Base-by-base conservation (phyloP, 2,113 vertebrate species). In the Manacus vitellinus region DNA sequence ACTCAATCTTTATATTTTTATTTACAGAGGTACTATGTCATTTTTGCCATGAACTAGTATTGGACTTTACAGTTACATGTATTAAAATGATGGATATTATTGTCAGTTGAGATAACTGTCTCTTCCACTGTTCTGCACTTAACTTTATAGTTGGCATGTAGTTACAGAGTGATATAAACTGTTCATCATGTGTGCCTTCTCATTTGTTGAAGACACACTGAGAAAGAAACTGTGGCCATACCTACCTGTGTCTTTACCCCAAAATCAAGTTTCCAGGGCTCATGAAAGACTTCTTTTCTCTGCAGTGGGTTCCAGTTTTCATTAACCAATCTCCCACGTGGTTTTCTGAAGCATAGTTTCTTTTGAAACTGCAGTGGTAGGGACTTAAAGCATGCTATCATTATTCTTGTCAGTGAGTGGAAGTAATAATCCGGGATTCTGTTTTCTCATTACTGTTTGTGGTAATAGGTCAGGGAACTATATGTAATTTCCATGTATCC, bases 371-470 rank as follows among this genome's bases (percentile, higher is more conserved):
- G 78, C 92, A 46, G 0, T 31, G 78, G 27, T 72, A 75, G 81
- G 58, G 39, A 51, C 78, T 78, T 47, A 44, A 72, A 54, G 43
- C 84, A 43, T 37, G 12, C 74, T 76, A 1, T 30, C 37, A 89
- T 81, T 91, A 67, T 63, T 93, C 59, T 75, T 92, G 71, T 91
- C 81, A 71, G 66, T 39, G 87, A 85, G 66, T 88, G 77, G 44
- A 94, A 85, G 81, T 83, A 94, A 89, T 94, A 88, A 73, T 79
- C 78, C 0, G 0, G 77, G 74, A 49, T 93, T 95, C 72, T 96
- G 81, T 94, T 95, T 94, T 95, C 94, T 96, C 84, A 89, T 96
- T 96, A 93, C 59, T 87, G 91, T 93, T 94, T 83, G 81, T 83
- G 54, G 89, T 91, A 93, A 89, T 88, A 89, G 87, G 83, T 88